These are phyloP conservation scores for Philotrypesis tridentata DNA, from an alignment of 1,140 invertebrate species.

Conservation along the genomic window DNA sequence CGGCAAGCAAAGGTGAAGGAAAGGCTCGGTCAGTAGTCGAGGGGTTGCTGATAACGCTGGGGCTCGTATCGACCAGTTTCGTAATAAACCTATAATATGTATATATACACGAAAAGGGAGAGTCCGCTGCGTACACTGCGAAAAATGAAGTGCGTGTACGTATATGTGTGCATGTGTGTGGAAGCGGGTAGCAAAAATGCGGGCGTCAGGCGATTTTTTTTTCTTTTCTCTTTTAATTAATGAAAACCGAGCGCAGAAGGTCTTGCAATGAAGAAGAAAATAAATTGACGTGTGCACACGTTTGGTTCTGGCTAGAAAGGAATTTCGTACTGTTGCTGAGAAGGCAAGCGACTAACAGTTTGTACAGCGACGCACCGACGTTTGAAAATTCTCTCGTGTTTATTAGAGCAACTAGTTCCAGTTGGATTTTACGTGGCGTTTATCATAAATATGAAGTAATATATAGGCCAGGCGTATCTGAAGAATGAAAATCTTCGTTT, in stretches of 20 bases:
- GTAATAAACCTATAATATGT: conserved; percentile 22
- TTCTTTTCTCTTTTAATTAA: no score
- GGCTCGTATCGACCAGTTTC: conserved; percentile 66
- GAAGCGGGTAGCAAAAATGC: not conserved
- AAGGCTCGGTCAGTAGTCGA: conserved; percentile 48
- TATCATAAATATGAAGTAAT: no score
- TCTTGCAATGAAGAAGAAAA: not conserved
- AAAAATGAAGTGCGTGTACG: conserved; percentile 4
- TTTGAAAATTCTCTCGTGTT: not conserved
- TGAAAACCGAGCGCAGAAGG: no score
- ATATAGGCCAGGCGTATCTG: no score
- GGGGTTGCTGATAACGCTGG: conserved; percentile 20
- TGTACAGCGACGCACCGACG: no score
- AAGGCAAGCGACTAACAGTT: no score
- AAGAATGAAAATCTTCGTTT: not conserved
- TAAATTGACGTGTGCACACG: not conserved
- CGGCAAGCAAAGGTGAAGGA: not conserved
- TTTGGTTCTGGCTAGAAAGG: not conserved
- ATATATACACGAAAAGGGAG: not conserved
- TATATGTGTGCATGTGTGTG: no score
- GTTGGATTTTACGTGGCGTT: no score
- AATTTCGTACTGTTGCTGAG: no score
- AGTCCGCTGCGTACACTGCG: not conserved
- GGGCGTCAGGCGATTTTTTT: not conserved
- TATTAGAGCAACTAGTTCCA: no score